Base-by-base conservation (phyloP, 2,888 invertebrate species). In the Scaptomyza tumidula region DNA sequence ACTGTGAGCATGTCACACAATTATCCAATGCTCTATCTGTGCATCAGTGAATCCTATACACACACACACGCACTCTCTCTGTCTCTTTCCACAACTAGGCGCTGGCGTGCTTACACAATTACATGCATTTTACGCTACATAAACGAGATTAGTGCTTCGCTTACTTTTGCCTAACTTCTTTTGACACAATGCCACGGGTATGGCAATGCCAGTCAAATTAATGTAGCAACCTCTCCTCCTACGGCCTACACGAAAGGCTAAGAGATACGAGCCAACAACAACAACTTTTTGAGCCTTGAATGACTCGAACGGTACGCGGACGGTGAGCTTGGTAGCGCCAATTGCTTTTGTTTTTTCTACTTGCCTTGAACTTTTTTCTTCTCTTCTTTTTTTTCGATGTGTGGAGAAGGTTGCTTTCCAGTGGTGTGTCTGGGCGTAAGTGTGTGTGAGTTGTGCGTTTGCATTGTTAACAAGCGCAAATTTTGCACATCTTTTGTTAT, bases 121-220 rank as follows among this genome's bases (percentile, higher is more conserved):
- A 80, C 83, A 83, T 81, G 79, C 86, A 86, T 85, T 86, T 85
- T 84, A 85, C 82, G 86, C 86, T 84, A 86, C 85, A 86, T 85
- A 85, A 85, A 84, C 84, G 79, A 85, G 83, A 83, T 86, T 85
- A 83, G 80, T 86, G 84, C 83, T 73, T 66, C 76, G 80, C 80
- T 84, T 76, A 71, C 78, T 71, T 73, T 67, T 59, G 76, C 71
- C 71, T 57, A 76, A 77, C 77, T 77, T 77, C 64, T 71, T 77
- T 76, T 84, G 73, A 70, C 78, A 81, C 78, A 68, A 78, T 75
- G 72, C 63, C 61, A 64, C 61, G 72, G 60, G 63, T 57, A 48
- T 44, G 62, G 66, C 71, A 56, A 43, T 56, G 66, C 56, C 45
- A 54, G 66, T 46, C 52, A 71, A 74, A 71, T 74, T 74, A 74